Evolutionary conservation across 2,888 invertebrate species (phyloP), one percentile per base, ranked within the genome.

Genomic region (Noctua pronuba): DNA sequence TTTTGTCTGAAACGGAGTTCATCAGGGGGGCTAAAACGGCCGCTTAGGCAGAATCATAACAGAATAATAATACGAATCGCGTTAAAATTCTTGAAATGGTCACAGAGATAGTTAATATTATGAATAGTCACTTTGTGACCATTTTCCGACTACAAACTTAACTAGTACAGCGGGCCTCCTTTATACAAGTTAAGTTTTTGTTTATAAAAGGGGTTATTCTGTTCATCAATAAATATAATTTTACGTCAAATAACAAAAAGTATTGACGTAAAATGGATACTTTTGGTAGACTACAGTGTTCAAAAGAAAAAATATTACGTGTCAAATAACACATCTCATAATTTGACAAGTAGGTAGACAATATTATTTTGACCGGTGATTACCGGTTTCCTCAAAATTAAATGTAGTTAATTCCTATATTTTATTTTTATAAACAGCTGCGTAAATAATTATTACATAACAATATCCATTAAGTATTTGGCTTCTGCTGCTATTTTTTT

Each of bases 201-300:
- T 60, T 49, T 21, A 49, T n/a, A 66, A 60, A 46, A 6, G 21
- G 21, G 18, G 16, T 60, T 49, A 55, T 0, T 55, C 0, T 46
- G 18, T n/a, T n/a, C 8, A 80, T 38, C 5, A 38, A 16, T 35
- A n/a, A 21, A 18, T 1, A 21, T 0, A 38, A 62, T 2, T n/a
- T n/a, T 11, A 35, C 52, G 62, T 64, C 13, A 28, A 70, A 46
- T 31, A 0, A 28, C 31, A 62, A 77, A 80, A 68, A 79, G 6
- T 44, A 18, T 35, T 69, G 46, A 62, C 60, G 49, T 62, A 1
- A 10, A 60, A 38, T 35, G 3, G 1, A 6, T 3, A 10, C 5
- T 66, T 49, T 68, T 79, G 16, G 21, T 21, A 31, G 16, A 35
- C 49, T 24, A 21, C 6, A 13, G 16, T 1, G 0, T 21, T 5